Evolutionary conservation across 2,888 invertebrate species (phyloP).

Genomic region (Macrosiphum euphorbiae): DNA sequence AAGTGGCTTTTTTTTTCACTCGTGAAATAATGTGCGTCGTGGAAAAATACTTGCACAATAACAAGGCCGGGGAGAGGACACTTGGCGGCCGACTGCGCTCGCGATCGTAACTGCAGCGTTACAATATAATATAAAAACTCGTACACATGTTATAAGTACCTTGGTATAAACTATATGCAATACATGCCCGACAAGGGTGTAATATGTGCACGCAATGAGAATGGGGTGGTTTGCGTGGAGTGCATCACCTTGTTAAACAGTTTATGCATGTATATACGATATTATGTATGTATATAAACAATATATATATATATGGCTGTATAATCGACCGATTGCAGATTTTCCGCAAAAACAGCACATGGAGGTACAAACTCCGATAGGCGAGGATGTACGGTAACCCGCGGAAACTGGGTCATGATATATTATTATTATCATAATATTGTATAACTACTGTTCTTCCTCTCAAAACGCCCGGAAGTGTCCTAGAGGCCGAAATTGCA

Average conservation of each 20-base stretch:
- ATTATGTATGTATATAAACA: neutral
- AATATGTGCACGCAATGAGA: neutral
- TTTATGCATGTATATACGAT: neutral
- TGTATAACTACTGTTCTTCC: neutral
- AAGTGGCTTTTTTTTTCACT: neutral
- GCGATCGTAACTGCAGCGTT: neutral
- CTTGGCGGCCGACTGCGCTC: neutral
- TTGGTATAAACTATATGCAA: neutral
- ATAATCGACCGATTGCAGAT: neutral
- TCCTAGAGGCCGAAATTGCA: neutral
- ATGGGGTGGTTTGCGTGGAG: neutral
- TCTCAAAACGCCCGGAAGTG: neutral
- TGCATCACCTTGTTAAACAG: neutral
- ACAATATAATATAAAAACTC: neutral
- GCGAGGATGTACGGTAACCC: neutral
- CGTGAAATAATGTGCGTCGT: neutral
- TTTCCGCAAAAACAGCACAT: neutral
- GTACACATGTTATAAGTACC: neutral
- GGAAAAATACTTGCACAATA: neutral
- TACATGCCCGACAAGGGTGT: neutral
- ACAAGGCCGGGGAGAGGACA: neutral
- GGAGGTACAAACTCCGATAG: neutral
- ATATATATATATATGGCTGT: neutral
- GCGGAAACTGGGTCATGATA: neutral
- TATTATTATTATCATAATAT: neutral